Base-by-base conservation (phyloP, 2,888 invertebrate genomes). In the Eilema caniola region DNA sequence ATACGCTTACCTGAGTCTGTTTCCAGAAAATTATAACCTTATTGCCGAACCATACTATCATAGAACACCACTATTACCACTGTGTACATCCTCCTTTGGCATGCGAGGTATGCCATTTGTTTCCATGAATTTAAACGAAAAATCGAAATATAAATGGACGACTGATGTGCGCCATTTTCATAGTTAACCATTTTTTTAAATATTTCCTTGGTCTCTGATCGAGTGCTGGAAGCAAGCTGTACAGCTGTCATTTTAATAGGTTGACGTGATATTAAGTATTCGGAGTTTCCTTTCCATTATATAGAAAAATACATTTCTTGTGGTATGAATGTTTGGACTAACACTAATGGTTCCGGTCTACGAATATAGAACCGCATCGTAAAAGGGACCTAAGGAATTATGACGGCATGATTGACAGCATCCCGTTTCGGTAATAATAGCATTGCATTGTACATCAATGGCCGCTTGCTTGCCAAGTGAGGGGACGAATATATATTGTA, bases 241-340 rank as follows among this genome's bases (percentile, higher is more conserved):
- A 70, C 74, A 31, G 75, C 75, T 84, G 86, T 85, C 83, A 79
- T 80, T 85, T 83, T 88, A 85, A 88, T 89, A 83, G 85, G 82
- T 85, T 83, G 83, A 82, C 68, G 78, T 76, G 71, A 83, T 79
- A 77, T 79, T 76, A 79, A 77, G 74, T 72, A 69, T 69, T 70
- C n/a, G 65, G 71, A 69, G 60, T 69, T 57, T 62, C 47, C 56
- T 69, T 33, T 66, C 23, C 0, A 61, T 33, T 69, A 47, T 33
- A 76, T 67, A 20, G 33, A 63, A 53, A n/a, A 41, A 33, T 47
- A 31, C 23, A 69, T 71, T 70, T 71, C 60, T 71, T 66, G 33
- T 10, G 23, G 16, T 33, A 33, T 67, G 67, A 67, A 57, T 12
- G 20, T 77, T 68, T 73, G 7, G 56, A 63, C 63, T 65, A 71